Evolutionary conservation across 1,140 invertebrate genomes (phyloP).

Genomic region (Dufourea novaeangliae): DNA sequence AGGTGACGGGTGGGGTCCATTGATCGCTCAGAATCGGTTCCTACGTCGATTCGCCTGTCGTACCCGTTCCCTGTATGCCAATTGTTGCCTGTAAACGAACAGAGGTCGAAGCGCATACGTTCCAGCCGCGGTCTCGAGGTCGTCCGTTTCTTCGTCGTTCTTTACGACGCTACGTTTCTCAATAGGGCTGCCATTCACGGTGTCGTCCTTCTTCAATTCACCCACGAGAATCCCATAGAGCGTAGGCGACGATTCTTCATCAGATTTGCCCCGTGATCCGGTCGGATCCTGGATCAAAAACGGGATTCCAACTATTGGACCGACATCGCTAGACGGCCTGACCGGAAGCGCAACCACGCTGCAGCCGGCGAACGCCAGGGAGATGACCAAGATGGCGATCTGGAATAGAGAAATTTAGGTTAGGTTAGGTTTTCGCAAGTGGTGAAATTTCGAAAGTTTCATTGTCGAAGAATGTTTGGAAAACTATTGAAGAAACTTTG

Average conservation of each 20-base stretch:
- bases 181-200: background rate
- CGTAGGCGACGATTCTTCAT: background rate
- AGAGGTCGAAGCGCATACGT: conserved; percentile 77
- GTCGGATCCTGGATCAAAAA: background rate
- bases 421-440: too few species aligned
- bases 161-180: conserved; percentile 58
- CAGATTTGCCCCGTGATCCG: background rate
- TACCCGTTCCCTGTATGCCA: conserved; percentile 74
- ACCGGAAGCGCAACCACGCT: conserved; percentile 36
- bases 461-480: too few species aligned
- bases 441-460: too few species aligned
- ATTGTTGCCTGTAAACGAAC: conserved; percentile 79
- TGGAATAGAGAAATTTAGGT: conserved; percentile 2
- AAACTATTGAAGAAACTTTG: too few species aligned
- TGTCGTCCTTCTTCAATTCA: background rate
- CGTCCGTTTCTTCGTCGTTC: conserved; percentile 46
- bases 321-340: background rate
- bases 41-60: conserved; percentile 58
- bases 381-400: conserved; percentile 4
- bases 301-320: background rate
- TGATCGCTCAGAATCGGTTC: conserved; percentile 52
- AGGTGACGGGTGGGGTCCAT: background rate
- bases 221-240: background rate
- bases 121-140: conserved; percentile 78
- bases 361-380: conserved; percentile 18